These are phyloP conservation scores for Myotis yumanensis DNA, from an alignment of 2,113 vertebrate genomes.

Conservation along the genomic window DNA sequence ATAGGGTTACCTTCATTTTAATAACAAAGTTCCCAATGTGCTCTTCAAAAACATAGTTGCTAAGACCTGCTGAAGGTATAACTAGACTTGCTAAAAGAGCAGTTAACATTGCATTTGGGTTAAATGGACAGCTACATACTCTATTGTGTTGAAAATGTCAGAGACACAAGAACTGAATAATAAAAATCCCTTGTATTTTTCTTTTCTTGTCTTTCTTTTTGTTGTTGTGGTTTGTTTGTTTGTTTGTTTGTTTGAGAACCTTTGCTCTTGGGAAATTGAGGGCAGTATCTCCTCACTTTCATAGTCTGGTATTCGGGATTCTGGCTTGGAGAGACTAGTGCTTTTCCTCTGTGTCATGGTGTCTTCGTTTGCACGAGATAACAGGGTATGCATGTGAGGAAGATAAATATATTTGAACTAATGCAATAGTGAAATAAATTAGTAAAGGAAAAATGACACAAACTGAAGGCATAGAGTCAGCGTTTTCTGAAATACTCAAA, in stretches of 20 bases:
- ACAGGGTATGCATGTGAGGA: background rate
- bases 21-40: background rate
- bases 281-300: background rate
- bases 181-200: background rate
- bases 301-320: background rate
- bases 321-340: background rate
- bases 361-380: background rate
- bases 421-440: background rate
- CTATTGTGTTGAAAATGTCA: background rate
- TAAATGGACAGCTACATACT: background rate
- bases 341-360: background rate
- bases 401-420: background rate
- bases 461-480: background rate
- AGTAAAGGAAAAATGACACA: background rate
- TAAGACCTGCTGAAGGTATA: slow-evolving; percentile 23
- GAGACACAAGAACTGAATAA: background rate
- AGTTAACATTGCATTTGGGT: slow-evolving; percentile 3
- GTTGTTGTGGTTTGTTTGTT: background rate
- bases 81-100: background rate
- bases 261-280: slow-evolving; percentile 22
- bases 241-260: background rate
- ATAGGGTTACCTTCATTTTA: background rate
- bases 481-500: background rate
- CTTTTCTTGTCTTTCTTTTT: background rate
- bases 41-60: slow-evolving; percentile 24